Base-by-base conservation (phyloP, 2,888 invertebrate genomes). In the Phanerotoma sp. region DNA sequence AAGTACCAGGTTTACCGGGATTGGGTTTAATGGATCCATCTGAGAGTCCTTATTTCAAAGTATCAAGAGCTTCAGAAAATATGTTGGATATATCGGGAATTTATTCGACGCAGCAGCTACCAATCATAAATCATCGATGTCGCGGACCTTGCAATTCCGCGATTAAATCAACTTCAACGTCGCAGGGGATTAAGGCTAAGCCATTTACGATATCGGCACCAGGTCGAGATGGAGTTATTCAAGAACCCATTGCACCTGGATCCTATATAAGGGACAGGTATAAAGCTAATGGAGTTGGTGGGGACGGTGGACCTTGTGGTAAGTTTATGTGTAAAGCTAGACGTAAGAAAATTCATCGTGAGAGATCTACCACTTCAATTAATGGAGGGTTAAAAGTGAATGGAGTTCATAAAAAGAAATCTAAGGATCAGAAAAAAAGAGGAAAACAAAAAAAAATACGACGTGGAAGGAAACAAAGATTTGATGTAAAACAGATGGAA, bases 21-120 rank as follows among this genome's bases (percentile, higher is more conserved):
- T 60, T 75, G 1, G 73, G 73, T 5, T 50, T 75, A 37, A 65
- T 67, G 61, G 70, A 72, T 49, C 69, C 73, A 1, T 60, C 67
- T 2, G 73, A 74, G 37, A 73, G 74, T 55, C 75, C 74, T 4
- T 73, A 66, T 37, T 73, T 72, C 45, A 66, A 67, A 4, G 60
- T 67, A n/a, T 25, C 35, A n/a, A 44, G 45, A 30, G 50, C 57
- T 15, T n/a, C 37, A 13, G 54, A 52, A 21, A 15, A 18, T 7
- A 4, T 30, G 1, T 30, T 15, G 33, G 21, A 37, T 5, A n/a
- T 9, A 3, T n/a, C 18, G 3, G 16, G 13, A 18, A 7, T n/a
- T 13, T 6, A 32, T 38, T 48, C n/a, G n/a, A 21, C n/a, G 16
- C 15, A 20, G 15, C 35, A 10, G 21, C 38, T 55, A 7, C 54